Conservation (phyloP, 1,140 invertebrate genomes). For the Nilaparvata lugens region DNA sequence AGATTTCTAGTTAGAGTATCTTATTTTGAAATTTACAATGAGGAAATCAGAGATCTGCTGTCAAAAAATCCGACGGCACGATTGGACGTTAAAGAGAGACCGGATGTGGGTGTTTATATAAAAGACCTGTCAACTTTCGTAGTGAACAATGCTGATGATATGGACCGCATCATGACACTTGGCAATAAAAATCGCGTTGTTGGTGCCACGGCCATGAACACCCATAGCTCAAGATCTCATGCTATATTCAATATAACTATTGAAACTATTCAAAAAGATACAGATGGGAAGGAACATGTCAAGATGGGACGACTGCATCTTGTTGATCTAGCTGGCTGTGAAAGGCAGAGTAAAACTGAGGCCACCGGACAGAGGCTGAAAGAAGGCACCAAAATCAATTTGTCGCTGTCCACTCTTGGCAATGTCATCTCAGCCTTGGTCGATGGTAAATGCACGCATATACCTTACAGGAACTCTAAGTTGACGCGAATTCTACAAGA, state of each 20-base stretch:
- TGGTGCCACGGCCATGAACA: constrained; percentile 80
- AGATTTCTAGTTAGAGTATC: constrained; percentile 69
- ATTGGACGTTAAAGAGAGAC: constrained; percentile 62
- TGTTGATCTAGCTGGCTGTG: constrained; percentile 78
- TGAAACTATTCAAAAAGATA: constrained; percentile 61
- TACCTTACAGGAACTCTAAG: constrained; percentile 93
- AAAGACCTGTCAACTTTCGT: constrained; percentile 68
- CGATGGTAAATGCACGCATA: constrained; percentile 87
- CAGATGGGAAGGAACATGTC: constrained; percentile 51
- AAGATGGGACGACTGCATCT: constrained; percentile 73
- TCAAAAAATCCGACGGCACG: constrained; percentile 41
- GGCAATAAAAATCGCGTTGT: constrained; percentile 74
- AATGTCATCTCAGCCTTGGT: constrained; percentile 93
- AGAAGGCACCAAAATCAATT: constrained; percentile 93
- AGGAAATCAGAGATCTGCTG: constrained; percentile 68
- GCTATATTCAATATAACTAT: constrained; percentile 83
- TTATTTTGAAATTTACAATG: constrained; percentile 75
- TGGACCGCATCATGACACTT: constrained; percentile 66
- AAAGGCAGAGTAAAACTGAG: constrained; percentile 86
- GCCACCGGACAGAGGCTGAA: constrained; percentile 79
- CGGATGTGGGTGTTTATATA: constrained; percentile 73
- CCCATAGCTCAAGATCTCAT: constrained; percentile 74
- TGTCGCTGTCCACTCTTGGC: constrained; percentile 85
- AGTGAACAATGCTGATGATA: constrained; percentile 74
- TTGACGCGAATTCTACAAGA: constrained; percentile 87